These are phyloP conservation scores for Orycteropus afer DNA, from an alignment of 2,113 vertebrate genomes.

Conservation along the genomic window DNA sequence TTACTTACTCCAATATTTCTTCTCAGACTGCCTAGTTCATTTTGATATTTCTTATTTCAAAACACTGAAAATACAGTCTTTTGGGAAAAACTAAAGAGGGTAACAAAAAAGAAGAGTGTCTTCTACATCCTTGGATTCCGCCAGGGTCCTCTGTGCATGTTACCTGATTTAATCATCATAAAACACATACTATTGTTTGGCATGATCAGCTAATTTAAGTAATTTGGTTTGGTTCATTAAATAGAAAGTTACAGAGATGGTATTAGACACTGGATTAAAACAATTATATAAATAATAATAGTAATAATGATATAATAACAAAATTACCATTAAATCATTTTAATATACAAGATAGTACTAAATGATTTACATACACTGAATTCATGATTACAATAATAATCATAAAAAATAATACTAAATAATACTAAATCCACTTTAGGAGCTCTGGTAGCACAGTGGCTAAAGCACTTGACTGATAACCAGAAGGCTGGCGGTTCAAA, in stretches of 20 bases:
- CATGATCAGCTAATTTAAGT: not conserved
- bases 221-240: not conserved
- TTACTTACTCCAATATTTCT: not conserved
- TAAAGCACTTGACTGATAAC: no score
- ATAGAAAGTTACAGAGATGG: not conserved
- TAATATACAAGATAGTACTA: not conserved
- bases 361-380: not conserved
- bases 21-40: not conserved
- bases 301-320: not conserved
- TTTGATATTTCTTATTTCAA: not conserved
- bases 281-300: not conserved
- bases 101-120: not conserved
- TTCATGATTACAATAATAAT: not conserved
- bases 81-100: not conserved
- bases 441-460: no score
- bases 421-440: no score
- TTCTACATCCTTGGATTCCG: not conserved
- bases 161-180: not conserved
- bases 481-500: no score
- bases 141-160: not conserved
- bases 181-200: not conserved
- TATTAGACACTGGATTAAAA: not conserved
- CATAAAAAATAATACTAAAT: not conserved
- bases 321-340: not conserved
- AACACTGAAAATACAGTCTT: not conserved